phyloP scores from a whole-genome alignment of 2,797 vertebrate genomes.

The Acrocephalus scirpaceus region DNA sequence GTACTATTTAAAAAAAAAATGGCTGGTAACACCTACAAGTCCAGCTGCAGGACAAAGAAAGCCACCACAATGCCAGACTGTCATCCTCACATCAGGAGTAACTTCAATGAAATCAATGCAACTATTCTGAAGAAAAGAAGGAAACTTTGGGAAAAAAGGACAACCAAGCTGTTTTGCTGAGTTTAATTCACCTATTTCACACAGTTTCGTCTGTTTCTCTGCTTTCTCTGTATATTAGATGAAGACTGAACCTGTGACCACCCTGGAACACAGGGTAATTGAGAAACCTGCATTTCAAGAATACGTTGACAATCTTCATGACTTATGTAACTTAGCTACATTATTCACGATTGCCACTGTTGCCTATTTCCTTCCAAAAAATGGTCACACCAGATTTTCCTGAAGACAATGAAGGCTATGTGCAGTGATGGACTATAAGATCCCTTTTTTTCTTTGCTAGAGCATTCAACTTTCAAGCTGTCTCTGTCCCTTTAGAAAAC shows the following conservation, averaged over 20 bases:
- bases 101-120: not conserved
- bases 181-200: not conserved
- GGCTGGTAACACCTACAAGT: not conserved
- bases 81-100: not conserved
- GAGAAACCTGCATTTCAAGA: not conserved
- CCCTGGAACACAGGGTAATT: not conserved
- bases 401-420: not conserved
- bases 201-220: not conserved
- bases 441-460: not conserved
- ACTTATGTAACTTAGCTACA: not conserved
- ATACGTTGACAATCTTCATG: fast-evolving
- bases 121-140: not conserved
- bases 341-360: not conserved
- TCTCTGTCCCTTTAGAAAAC: not conserved
- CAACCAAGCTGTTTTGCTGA: not conserved
- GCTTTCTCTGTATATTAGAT: not conserved
- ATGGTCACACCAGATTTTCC: not conserved
- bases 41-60: not conserved
- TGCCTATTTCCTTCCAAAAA: not conserved
- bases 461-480: not conserved
- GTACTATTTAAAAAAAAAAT: not conserved
- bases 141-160: not conserved
- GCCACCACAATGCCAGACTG: not conserved
- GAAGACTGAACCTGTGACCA: not conserved
- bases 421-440: not conserved